Base-by-base conservation (phyloP, 2,113 vertebrate genomes). In the Heloderma charlesbogerti region DNA sequence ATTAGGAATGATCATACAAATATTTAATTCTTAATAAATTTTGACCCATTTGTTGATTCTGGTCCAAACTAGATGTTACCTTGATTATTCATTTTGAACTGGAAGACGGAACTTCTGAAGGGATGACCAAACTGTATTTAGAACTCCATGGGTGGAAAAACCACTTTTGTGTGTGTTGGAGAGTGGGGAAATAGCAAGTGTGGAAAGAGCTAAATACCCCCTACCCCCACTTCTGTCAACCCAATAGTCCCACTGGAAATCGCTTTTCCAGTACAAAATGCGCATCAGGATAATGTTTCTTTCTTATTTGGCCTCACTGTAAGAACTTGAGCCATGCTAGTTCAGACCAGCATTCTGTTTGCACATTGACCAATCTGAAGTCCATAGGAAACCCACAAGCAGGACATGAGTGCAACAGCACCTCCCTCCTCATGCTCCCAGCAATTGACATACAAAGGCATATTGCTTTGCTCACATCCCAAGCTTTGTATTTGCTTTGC, bases 11-110 rank as follows among this genome's bases (percentile, higher is more conserved):
- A 67, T 43, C 27, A 27, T 85, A 6, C 67, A 51, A 29, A n/a
- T 89, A 72, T 79, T 4, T 25, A 87, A 84, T 87, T 40, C 0
- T 89, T 88, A 89, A 78, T 85, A 92, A 29, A 57, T 9, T 48
- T 51, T 37, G 25, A 2, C 27, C 60, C 34, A 29, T 51, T 22
- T 80, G 16, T 85, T 22, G 3, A 57, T n/a, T 85, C 29, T 34
- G 6, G 6, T 15, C 84, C 63, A 69, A 40, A 34, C 40, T 84
- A 84, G 10, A 31, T 29, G 20, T 69, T 67, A 29, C 84, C n/a
- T 25, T 69, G 25, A 67, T 43, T 29, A 3, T 10, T 51, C 12
- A 16, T 86, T 86, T 34, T 71, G 29, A 48, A 34, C 43, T 48
- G 18, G 34, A 57, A 81, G 54, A 81, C 31, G 54, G 0, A 22